These are phyloP conservation scores for Neocrepidodera transversa DNA, from an alignment of 2,888 invertebrate species.

Conservation along the genomic window DNA sequence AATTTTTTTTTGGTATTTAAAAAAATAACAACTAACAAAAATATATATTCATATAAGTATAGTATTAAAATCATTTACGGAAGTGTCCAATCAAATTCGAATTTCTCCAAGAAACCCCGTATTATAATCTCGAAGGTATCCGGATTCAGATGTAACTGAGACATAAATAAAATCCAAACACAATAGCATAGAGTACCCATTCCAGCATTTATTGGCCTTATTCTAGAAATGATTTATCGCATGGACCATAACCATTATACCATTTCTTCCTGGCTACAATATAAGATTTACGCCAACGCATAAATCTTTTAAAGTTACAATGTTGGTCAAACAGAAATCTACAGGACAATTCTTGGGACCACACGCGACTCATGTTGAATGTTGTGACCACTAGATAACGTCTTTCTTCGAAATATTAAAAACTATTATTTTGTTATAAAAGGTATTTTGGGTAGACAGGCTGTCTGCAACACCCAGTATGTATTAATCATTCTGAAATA, in stretches of 20 bases:
- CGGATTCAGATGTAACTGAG: neutral
- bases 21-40: too few species aligned
- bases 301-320: conserved; percentile 43
- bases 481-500: conserved; percentile 32
- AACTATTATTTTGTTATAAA: conserved; percentile 19
- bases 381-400: conserved; percentile 40
- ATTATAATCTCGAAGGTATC: neutral
- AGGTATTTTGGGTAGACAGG: conserved; percentile 9
- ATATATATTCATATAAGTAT: too few species aligned
- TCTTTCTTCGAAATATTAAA: conserved; percentile 20
- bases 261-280: conserved; percentile 22
- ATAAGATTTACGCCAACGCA: conserved; percentile 38
- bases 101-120: neutral
- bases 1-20: too few species aligned
- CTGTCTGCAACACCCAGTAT: conserved; percentile 17
- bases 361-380: conserved; percentile 42
- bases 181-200: conserved; percentile 9
- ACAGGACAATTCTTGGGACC: conserved; percentile 37
- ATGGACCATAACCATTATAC: conserved; percentile 29
- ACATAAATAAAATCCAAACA: conserved; percentile 13
- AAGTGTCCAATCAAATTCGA: neutral
- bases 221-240: conserved; percentile 32
- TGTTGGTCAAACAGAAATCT: conserved; percentile 40
- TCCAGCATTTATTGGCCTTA: conserved; percentile 18
- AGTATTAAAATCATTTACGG: too few species aligned